Base-by-base conservation (phyloP, 2,888 invertebrate genomes). In the Aproaerema taeniolella region DNA sequence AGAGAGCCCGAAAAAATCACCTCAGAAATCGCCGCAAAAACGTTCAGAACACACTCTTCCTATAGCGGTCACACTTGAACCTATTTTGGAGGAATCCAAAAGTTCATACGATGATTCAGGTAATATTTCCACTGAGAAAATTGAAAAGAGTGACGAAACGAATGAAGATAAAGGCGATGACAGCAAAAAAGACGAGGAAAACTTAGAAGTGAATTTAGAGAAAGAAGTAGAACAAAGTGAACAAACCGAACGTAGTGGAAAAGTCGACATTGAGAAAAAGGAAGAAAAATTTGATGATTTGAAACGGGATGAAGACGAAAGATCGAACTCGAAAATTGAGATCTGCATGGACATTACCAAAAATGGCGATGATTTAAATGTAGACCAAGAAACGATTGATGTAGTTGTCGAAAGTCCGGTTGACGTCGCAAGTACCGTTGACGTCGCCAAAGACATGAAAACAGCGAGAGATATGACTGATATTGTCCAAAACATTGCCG, bases 1-100 rank as follows among this genome's bases (percentile, higher is more conserved):
- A 41, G 67, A 53, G 31, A 66, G 59, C 33, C 63, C 68, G 0
- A 72, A 57, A 25, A 72, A 68, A 45, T 74, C 79, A 0, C 74
- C 79, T 0, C 48, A 52, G 9, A 80, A 77, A 56, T 45, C 41
- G 4, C 45, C 50, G 3, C 67, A 70, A 3, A 29, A 45, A 11
- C 14, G 58, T 6, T 61, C 66, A 55, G 25, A 38, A 14, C 4
- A 4, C 7, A 7, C 4, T 4, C 4, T 6, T 6, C 20, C 20
- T 5, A 26, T 3, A n/a, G 26, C n/a, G 3, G 62, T 47, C 14
- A 26, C 63, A 8, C 51, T 87, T 2, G 86, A 87, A 52, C 82
- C 87, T 1, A 87, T 87, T 48, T 50, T 82, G 29, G 87, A 87
- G 50, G 87, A 87, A 52, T 83, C 83, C 0, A 86, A 86, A 52